phyloP scores from a whole-genome alignment of 2,113 vertebrate genomes.

The Gambusia holbrooki region DNA sequence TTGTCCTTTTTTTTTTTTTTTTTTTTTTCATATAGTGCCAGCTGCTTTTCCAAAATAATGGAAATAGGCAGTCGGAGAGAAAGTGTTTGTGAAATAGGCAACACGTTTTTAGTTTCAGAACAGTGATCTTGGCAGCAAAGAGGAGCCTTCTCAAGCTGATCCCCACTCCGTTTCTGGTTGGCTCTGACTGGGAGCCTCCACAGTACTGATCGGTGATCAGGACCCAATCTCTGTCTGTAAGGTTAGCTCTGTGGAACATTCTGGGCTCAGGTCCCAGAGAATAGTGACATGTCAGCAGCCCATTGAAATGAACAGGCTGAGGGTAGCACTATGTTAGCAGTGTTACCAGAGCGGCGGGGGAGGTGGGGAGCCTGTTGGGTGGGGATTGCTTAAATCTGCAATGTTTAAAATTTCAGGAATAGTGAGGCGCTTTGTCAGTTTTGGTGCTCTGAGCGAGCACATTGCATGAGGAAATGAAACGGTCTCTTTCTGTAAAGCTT shows the following conservation, averaged over 20 bases:
- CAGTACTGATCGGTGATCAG: conserved; percentile 38
- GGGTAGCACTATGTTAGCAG: conserved; percentile 77
- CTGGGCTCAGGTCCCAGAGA: conserved; percentile 81
- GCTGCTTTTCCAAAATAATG: neutral
- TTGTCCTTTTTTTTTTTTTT: neutral
- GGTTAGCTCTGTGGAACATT: conserved; percentile 80
- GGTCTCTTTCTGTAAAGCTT: conserved; percentile 5
- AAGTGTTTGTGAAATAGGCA: neutral
- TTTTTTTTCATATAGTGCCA: neutral
- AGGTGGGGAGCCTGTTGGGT: conserved; percentile 18
- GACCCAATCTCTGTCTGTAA: conserved; percentile 67
- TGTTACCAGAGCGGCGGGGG: conserved; percentile 27
- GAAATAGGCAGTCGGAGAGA: neutral
- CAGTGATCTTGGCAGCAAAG: neutral
- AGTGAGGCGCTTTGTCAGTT: conserved; percentile 57
- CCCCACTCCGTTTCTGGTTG: conserved; percentile 31
- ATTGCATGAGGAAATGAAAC: conserved; percentile 3
- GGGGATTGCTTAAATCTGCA: conserved; percentile 52
- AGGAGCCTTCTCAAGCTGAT: conserved; percentile 25
- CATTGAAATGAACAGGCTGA: conserved; percentile 83
- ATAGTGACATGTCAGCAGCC: conserved; percentile 84
- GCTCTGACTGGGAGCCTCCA: conserved; percentile 36
- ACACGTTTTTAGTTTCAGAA: conserved; percentile 20
- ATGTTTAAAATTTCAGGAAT: conserved; percentile 58
- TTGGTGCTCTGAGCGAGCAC: conserved; percentile 26